Conservation (phyloP, 2,113 vertebrate species). For the Takifugu flavidus region DNA sequence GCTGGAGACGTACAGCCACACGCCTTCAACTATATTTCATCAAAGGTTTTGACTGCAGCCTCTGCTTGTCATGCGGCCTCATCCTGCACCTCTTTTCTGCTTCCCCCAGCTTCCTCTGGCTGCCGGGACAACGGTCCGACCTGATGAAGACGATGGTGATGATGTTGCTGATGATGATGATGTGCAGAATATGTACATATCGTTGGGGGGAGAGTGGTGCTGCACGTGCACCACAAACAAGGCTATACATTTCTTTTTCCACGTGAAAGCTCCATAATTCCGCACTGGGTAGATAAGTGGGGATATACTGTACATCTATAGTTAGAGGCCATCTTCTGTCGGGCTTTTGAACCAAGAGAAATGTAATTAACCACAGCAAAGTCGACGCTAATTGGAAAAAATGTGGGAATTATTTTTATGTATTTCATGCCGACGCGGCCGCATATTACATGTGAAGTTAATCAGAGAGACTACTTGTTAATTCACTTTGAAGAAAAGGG, state of each 20-base stretch:
- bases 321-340: slow-evolving; percentile 42
- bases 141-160: no score
- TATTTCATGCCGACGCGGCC: slow-evolving; percentile 52
- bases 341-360: slow-evolving; percentile 45
- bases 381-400: slow-evolving; percentile 64
- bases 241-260: slow-evolving; percentile 31
- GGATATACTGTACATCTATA: slow-evolving; percentile 34
- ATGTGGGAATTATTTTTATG: slow-evolving; percentile 48
- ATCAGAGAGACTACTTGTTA: slow-evolving; percentile 51
- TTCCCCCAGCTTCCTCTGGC: slow-evolving; percentile 29
- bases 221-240: slow-evolving; percentile 6
- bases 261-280: slow-evolving; percentile 52
- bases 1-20: slow-evolving; percentile 54
- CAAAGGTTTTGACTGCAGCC: slow-evolving; percentile 58
- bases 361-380: slow-evolving; percentile 63
- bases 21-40: slow-evolving; percentile 73
- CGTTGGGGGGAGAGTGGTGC: no score
- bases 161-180: no score
- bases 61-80: slow-evolving; percentile 42
- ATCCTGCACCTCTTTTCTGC: slow-evolving; percentile 23
- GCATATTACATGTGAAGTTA: slow-evolving; percentile 51
- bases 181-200: not conserved
- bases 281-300: slow-evolving; percentile 44
- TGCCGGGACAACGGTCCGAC: slow-evolving; percentile 5
- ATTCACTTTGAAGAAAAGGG: slow-evolving; percentile 49